Evolutionary conservation across 2,113 vertebrate genomes (phyloP).

Genomic region (Micronycteris hirsuta): DNA sequence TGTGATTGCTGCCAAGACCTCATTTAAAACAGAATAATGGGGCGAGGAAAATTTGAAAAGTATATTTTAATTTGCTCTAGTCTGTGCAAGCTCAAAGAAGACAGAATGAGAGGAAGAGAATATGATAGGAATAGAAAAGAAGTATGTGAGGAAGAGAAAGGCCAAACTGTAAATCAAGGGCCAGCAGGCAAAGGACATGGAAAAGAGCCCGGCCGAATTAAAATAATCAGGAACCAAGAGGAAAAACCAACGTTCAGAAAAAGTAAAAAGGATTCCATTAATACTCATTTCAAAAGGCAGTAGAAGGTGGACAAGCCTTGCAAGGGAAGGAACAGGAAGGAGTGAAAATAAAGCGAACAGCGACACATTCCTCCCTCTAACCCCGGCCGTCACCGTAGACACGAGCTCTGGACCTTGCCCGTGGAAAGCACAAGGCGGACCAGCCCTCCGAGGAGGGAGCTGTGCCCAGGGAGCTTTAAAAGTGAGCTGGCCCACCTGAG

Average conservation of each 20-base stretch:
- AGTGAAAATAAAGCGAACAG: conserved; percentile 69
- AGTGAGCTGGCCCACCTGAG: not conserved
- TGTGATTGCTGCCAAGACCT: conserved; percentile 71
- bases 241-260: conserved; percentile 79
- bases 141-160: conserved; percentile 62
- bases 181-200: conserved; percentile 73
- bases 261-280: conserved; percentile 72
- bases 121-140: conserved; percentile 75
- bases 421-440: not conserved
- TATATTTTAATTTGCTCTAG: conserved; percentile 79
- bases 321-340: conserved; percentile 48
- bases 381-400: conserved; percentile 5
- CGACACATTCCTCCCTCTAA: not conserved
- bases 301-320: conserved; percentile 68
- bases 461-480: not conserved
- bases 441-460: not conserved
- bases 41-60: conserved; percentile 75
- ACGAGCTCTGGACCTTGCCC: not conserved
- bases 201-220: conserved; percentile 76
- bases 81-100: conserved; percentile 63
- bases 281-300: conserved; percentile 74
- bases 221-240: conserved; percentile 79
- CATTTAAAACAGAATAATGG: conserved; percentile 80
- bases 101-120: conserved; percentile 41
- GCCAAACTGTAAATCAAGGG: conserved; percentile 73